Conservation (phyloP, 2,113 vertebrate genomes). For the Equus przewalskii region DNA sequence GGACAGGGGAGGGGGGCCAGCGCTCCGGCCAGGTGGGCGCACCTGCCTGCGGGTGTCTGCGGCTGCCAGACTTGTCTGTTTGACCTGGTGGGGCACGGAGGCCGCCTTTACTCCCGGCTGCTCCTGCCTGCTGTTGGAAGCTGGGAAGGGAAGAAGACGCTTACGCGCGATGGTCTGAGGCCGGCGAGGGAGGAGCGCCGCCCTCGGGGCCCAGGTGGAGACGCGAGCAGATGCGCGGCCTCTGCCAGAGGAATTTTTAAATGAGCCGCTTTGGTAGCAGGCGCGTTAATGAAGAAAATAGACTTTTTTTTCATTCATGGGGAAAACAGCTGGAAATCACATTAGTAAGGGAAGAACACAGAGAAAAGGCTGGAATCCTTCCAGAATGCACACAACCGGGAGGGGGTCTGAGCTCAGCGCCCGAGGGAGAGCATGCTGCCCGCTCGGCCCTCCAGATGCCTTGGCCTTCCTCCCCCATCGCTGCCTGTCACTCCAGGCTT, state of each 20-base stretch:
- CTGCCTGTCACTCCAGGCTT: background rate
- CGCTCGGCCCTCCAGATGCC: constrained; percentile 36
- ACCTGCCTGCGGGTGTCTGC: constrained; percentile 60
- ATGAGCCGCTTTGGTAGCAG: constrained; percentile 79
- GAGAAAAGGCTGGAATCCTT: constrained; percentile 71
- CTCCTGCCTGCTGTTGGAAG: constrained; percentile 73
- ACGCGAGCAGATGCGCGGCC: constrained; percentile 81
- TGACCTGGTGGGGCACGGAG: constrained; percentile 69
- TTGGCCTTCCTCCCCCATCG: background rate
- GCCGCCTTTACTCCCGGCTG: constrained; percentile 50
- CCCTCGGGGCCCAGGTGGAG: constrained; percentile 84
- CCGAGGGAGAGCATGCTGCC: constrained; percentile 68
- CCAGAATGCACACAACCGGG: constrained; percentile 62
- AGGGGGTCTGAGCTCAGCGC: constrained; percentile 30
- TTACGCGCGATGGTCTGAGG: background rate
- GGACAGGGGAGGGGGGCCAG: rapidly evolving
- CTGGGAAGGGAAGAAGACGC: constrained; percentile 55
- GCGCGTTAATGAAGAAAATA: constrained; percentile 76
- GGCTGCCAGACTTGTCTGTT: constrained; percentile 73
- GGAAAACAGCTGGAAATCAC: constrained; percentile 83
- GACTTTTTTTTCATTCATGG: background rate
- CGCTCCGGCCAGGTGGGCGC: background rate
- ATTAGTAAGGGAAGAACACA: constrained; percentile 14
- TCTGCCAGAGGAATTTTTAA: constrained; percentile 82
- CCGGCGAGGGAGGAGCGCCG: constrained; percentile 73